Conservation (phyloP, 2,888 invertebrate genomes). For the Aspidiotus rigidus region DNA sequence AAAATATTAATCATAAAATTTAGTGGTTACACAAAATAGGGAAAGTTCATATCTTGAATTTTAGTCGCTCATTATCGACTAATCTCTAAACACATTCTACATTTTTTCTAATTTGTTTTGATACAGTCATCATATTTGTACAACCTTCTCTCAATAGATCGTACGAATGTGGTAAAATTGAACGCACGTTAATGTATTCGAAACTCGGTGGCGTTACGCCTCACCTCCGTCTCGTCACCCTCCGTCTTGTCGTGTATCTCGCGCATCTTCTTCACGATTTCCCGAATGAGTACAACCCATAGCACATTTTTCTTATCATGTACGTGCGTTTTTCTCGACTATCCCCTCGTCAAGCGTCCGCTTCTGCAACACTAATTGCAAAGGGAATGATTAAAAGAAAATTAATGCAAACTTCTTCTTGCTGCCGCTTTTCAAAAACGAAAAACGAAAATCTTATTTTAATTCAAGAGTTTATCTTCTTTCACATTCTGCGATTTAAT, state of each 20-base stretch:
- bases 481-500: conserved; percentile 33
- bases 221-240: conserved; percentile 24
- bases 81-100: too few relatives aligned
- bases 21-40: too few relatives aligned
- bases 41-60: too few relatives aligned
- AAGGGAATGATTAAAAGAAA: conserved; percentile 37
- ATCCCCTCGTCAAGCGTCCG: conserved; percentile 35
- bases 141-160: too few relatives aligned
- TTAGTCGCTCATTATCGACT: too few relatives aligned
- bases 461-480: conserved; percentile 34
- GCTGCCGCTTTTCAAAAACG: conserved; percentile 32
- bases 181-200: conserved; percentile 27
- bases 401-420: conserved; percentile 37
- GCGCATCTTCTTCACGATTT: conserved; percentile 27
- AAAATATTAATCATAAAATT: too few relatives aligned
- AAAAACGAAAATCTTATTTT: conserved; percentile 34
- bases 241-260: neutral
- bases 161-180: too few relatives aligned
- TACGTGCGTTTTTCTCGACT: conserved; percentile 30
- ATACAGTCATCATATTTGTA: too few relatives aligned
- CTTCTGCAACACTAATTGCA: conserved; percentile 37
- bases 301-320: conserved; percentile 34
- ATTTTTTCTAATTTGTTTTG: too few relatives aligned
- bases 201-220: conserved; percentile 14
- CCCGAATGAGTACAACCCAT: conserved; percentile 28